Evolutionary conservation across 1,140 invertebrate genomes (phyloP).

Genomic region (Branchinecta lynchi): DNA sequence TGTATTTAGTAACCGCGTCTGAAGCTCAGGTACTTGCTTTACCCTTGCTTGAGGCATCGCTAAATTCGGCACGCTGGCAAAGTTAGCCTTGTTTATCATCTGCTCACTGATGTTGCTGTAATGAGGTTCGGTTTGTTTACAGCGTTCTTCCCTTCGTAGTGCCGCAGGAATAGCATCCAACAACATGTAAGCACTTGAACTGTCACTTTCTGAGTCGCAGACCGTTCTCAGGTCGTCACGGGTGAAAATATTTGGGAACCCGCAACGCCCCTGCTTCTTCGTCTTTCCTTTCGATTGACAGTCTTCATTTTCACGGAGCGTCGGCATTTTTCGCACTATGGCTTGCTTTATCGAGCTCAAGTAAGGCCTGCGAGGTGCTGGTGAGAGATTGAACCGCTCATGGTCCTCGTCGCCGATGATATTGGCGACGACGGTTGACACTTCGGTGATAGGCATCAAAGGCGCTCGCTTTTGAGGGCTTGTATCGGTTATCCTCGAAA

Average conservation of each 20-base stretch:
- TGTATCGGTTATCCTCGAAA: background rate
- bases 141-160: background rate
- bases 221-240: background rate
- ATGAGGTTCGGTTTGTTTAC: background rate
- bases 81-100: background rate
- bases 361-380: background rate
- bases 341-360: background rate
- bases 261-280: background rate
- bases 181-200: slow-evolving; percentile 3
- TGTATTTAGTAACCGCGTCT: background rate
- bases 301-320: background rate
- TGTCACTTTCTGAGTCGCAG: background rate
- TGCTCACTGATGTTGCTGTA: background rate
- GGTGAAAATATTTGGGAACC: background rate
- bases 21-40: background rate
- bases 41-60: background rate
- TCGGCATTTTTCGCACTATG: background rate
- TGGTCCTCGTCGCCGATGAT: background rate
- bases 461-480: background rate
- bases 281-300: background rate
- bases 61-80: background rate
- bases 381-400: background rate
- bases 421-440: background rate
- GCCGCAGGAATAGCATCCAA: slow-evolving; percentile 1
- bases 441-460: background rate